Conservation (phyloP, 1,140 invertebrate genomes). For the Drosophila novamexicana region DNA sequence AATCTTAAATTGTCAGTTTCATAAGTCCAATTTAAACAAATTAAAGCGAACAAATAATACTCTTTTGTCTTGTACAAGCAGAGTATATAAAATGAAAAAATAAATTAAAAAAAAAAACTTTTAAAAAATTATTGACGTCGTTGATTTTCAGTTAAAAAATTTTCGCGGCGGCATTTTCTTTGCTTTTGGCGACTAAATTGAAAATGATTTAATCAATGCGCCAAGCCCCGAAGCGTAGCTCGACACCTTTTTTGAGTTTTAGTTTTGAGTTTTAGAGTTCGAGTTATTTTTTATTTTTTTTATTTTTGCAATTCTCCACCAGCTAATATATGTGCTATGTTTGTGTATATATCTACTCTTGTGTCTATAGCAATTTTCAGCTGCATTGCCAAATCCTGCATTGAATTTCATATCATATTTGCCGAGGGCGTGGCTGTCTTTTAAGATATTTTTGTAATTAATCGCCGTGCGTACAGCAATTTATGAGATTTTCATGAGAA, state of each 20-base stretch:
- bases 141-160: slow-evolving; percentile 9
- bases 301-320: slow-evolving; percentile 28
- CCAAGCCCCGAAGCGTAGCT: slow-evolving; percentile 47
- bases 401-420: slow-evolving; percentile 55
- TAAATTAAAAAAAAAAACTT: neutral
- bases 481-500: slow-evolving; percentile 73
- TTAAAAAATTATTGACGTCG: neutral
- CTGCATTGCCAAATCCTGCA: slow-evolving; percentile 14
- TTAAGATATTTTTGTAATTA: slow-evolving; percentile 63
- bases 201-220: slow-evolving; percentile 64
- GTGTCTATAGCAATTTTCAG: slow-evolving; percentile 64
- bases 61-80: too few relatives aligned
- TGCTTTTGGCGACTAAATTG: slow-evolving; percentile 15
- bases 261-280: slow-evolving; percentile 4
- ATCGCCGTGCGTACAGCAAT: slow-evolving; percentile 71
- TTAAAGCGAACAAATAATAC: too few relatives aligned
- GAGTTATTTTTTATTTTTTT: neutral
- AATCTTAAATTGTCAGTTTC: too few relatives aligned
- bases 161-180: slow-evolving; percentile 23
- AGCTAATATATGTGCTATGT: slow-evolving; percentile 5
- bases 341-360: slow-evolving; percentile 46
- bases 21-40: too few relatives aligned
- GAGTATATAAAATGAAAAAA: too few relatives aligned
- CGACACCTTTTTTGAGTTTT: slow-evolving; percentile 37
- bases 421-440: slow-evolving; percentile 63